A percentile compares a stretch with the other conserved stretches of the same genome.
These are phyloP conservation scores for Drosophila paranaensis DNA, from an alignment of 2,888 invertebrate species.

Conservation along the genomic window DNA sequence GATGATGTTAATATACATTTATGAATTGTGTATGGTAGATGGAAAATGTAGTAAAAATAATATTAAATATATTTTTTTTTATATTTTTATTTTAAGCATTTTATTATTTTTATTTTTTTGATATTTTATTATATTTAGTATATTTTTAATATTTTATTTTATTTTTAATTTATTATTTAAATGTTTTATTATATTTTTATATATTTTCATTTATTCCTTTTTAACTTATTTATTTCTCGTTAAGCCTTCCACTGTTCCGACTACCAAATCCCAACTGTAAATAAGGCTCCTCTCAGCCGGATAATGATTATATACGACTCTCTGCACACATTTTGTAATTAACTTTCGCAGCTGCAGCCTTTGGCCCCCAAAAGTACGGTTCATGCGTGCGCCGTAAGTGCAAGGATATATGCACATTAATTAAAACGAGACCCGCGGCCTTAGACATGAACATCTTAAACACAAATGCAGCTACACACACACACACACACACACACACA, in stretches of 20 bases:
- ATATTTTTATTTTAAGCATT: background rate
- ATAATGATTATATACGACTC: background rate
- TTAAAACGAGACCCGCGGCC: constrained; percentile 68
- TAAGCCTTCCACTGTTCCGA: too few species aligned
- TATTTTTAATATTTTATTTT: background rate
- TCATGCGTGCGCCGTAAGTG: background rate
- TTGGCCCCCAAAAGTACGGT: constrained; percentile 20
- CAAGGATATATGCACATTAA: constrained; percentile 48
- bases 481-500: constrained; percentile 1
- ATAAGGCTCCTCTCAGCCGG: background rate
- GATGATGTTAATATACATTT: background rate
- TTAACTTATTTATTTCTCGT: background rate
- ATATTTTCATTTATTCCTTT: background rate
- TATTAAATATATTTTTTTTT: background rate
- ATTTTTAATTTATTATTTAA: too few species aligned
- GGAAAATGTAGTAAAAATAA: background rate
- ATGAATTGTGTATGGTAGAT: background rate
- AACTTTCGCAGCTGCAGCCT: background rate
- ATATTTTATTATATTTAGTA: too few species aligned
- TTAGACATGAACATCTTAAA: constrained; percentile 39
- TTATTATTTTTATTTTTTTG: background rate
- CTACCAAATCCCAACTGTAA: background rate
- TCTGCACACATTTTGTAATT: background rate
- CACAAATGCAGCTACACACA: constrained; percentile 28
- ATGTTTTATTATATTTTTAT: too few species aligned